phyloP scores from a whole-genome alignment of 1,140 invertebrate genomes.

The Myzus persicae region DNA sequence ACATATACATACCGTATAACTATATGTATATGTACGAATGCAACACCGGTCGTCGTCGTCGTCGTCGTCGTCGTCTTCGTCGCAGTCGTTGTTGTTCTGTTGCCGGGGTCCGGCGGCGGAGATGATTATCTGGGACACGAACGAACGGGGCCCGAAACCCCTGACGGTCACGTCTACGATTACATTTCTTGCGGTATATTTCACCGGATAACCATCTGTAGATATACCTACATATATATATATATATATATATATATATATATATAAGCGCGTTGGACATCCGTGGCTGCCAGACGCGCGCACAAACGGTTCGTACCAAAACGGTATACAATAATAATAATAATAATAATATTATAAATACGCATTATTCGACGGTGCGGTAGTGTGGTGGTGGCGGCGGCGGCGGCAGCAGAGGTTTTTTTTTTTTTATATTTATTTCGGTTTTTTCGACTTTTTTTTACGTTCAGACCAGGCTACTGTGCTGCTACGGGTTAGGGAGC shows the following conservation, averaged over 20 bases:
- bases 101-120: not conserved
- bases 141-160: slow-evolving; percentile 48
- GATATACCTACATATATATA: too few relatives aligned
- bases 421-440: slow-evolving; percentile 5
- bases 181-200: slow-evolving; percentile 58
- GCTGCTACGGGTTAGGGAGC: not conserved
- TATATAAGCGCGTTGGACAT: not conserved
- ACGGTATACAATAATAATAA: too few relatives aligned
- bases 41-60: not conserved
- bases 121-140: slow-evolving; percentile 58
- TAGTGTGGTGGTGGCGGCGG: not conserved
- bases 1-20: not conserved
- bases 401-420: not conserved
- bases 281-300: slow-evolving; percentile 35
- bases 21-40: not conserved
- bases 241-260: too few relatives aligned
- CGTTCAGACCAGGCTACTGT: slow-evolving; percentile 33
- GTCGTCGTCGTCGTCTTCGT: not conserved
- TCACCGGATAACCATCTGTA: slow-evolving; percentile 53
- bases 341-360: slow-evolving; percentile 8
- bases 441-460: not conserved
- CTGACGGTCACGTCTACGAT: slow-evolving; percentile 57
- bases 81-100: not conserved
- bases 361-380: not conserved
- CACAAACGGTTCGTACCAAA: not conserved